Conservation (phyloP, 2,113 vertebrate genomes). For the Alces alces region DNA sequence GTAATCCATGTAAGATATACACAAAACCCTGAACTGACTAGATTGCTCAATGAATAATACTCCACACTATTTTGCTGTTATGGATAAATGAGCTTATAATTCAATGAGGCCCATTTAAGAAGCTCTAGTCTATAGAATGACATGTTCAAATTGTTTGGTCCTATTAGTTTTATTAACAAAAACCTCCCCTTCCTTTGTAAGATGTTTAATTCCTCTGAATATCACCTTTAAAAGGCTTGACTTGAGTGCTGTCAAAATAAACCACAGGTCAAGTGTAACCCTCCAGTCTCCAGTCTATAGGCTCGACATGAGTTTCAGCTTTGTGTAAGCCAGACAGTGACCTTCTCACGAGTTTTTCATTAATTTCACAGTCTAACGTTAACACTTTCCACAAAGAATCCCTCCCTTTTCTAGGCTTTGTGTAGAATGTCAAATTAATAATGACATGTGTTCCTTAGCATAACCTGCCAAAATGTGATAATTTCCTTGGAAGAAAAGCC, state of each 20-base stretch:
- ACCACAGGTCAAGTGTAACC: not conserved
- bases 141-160: not conserved
- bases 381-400: not conserved
- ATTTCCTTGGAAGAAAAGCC: not conserved
- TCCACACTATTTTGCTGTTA: not conserved
- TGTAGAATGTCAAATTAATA: not conserved
- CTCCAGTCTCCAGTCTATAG: not conserved
- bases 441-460: not conserved
- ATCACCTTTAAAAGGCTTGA: not conserved
- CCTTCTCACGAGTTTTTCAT: not conserved
- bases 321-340: not conserved
- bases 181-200: not conserved
- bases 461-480: not conserved
- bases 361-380: not conserved
- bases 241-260: not conserved
- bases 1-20: not conserved
- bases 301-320: not conserved
- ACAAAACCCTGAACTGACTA: not conserved
- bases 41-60: not conserved
- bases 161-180: not conserved
- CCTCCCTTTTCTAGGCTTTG: not conserved
- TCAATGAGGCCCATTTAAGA: not conserved
- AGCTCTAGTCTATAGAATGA: not conserved
- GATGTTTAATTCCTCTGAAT: not conserved
- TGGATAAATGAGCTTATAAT: not conserved